Base-by-base conservation (phyloP, 1,140 invertebrate species). In the Dysdera silvatica region DNA sequence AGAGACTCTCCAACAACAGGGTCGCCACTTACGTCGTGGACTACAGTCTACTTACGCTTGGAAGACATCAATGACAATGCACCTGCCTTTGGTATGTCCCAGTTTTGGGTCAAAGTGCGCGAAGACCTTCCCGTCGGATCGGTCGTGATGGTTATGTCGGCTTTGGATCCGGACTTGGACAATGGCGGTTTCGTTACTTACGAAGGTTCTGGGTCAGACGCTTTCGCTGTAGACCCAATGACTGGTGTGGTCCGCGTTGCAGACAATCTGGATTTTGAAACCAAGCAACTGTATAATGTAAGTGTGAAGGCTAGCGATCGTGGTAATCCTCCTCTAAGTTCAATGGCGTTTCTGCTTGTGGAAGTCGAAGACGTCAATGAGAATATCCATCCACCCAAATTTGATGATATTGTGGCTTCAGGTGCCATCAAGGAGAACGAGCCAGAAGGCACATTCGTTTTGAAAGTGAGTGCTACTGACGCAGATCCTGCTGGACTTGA, bases 61-160 rank as follows among this genome's bases (percentile, higher is more conserved):
- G 85, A 90, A 68, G 92, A 96, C 73, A 85, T 93, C 29, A 97
- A 96, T 73, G 93, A 96, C 76, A 91, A 93, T 71, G 80, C 87
- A 0, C 93, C 93, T 0, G 81, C 77, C 32, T 96, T 96, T 69
- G 68, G 73, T 20, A 61, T 73, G 20, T 69, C 72, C 16, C 61
- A 61, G 40, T 91, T 91, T 72, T 71, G 72, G 28, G 87, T 92
- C 4, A 89, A 90, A 72, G 84, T 94, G 1, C 82, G 90, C 0
- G 94, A 97, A 76, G 94, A 97, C 75, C 82, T 95, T 31, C 93
- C 93, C 0, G 76, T 85, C 1, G 92, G 91, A 55, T 86, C 87
- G 33, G 85, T 94, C 0, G 84, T 95, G 0, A 89, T 88, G 0
- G 83, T 87, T 0, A 80, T 95, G 12, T 86, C 85, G 45, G 94